These are phyloP conservation scores for Hemicordylus capensis DNA, from an alignment of 2,113 vertebrate genomes.

Conservation along the genomic window DNA sequence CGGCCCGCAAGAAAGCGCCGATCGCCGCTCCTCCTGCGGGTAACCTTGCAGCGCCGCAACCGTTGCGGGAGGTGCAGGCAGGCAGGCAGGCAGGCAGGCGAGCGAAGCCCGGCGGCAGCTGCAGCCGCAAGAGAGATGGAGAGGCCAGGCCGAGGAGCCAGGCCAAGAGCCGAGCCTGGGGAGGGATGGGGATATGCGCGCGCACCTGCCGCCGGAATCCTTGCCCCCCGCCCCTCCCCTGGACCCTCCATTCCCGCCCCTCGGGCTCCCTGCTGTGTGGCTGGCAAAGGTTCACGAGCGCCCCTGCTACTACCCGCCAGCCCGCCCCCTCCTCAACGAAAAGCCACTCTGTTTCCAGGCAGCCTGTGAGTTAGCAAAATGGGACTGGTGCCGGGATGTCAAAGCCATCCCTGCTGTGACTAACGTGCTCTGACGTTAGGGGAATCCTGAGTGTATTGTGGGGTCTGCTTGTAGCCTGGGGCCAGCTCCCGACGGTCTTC, in stretches of 20 bases:
- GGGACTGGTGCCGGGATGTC: background rate
- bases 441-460: too few relatives aligned
- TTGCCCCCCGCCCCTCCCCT: too few relatives aligned
- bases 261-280: too few relatives aligned
- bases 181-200: background rate
- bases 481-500: too few relatives aligned
- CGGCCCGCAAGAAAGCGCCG: background rate
- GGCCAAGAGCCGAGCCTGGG: slow-evolving; percentile 59
- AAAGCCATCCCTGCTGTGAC: background rate
- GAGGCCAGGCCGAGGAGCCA: slow-evolving; percentile 45
- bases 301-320: slow-evolving; percentile 26
- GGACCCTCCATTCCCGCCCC: slow-evolving; percentile 56
- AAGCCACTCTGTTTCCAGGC: background rate
- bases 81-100: slow-evolving; percentile 45
- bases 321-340: background rate
- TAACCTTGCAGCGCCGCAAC: slow-evolving; percentile 26
- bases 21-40: slow-evolving; percentile 4
- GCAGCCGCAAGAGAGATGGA: slow-evolving; percentile 25
- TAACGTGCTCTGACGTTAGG: background rate
- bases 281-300: slow-evolving; percentile 29
- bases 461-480: too few relatives aligned
- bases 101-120: slow-evolving; percentile 26
- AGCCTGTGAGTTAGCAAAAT: background rate
- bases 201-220: background rate
- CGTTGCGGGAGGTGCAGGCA: background rate